A percentile compares a stretch with the other conserved stretches of the same genome.
Conservation (phyloP, 2,797 vertebrate genomes). For the Sebastes kiyomatsui region DNA sequence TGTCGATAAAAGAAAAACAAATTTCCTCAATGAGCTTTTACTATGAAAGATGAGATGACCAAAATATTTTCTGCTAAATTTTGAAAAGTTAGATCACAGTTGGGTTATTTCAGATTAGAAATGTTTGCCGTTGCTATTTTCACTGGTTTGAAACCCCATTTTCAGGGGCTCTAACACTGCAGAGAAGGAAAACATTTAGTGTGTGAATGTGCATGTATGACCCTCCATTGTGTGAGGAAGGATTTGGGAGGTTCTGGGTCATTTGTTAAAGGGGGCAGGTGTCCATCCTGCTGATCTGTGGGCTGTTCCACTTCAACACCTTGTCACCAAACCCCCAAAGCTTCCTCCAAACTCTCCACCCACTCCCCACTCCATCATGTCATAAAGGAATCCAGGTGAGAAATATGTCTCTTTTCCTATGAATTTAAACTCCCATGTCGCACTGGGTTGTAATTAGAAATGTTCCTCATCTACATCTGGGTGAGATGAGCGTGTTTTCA, state of each 20-base stretch:
- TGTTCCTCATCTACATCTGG: constrained; percentile 30
- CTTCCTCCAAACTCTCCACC: constrained; percentile 26
- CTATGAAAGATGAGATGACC: no score
- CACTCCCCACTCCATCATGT: constrained; percentile 34
- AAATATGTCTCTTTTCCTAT: not conserved
- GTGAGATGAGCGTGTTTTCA: constrained; percentile 25
- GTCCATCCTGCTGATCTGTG: constrained; percentile 69
- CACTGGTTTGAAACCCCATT: not conserved
- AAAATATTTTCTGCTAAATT: no score
- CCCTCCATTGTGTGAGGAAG: constrained; percentile 57
- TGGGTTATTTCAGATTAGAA: not conserved
- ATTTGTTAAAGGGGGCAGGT: constrained; percentile 69
- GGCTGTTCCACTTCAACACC: constrained; percentile 79
- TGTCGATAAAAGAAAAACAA: not conserved
- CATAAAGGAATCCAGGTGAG: constrained; percentile 44
- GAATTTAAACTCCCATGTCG: not conserved
- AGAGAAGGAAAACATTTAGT: not conserved
- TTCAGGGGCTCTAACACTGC: not conserved
- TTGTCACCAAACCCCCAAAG: constrained; percentile 62
- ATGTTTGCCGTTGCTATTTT: not conserved
- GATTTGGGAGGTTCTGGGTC: constrained; percentile 70
- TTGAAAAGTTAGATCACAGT: not conserved
- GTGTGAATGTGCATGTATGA: not conserved
- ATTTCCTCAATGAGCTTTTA: no score
- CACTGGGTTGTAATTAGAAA: constrained; percentile 31